Evolutionary conservation across 2,888 invertebrate genomes (phyloP).

Genomic region (Hipparchia sbordonii): DNA sequence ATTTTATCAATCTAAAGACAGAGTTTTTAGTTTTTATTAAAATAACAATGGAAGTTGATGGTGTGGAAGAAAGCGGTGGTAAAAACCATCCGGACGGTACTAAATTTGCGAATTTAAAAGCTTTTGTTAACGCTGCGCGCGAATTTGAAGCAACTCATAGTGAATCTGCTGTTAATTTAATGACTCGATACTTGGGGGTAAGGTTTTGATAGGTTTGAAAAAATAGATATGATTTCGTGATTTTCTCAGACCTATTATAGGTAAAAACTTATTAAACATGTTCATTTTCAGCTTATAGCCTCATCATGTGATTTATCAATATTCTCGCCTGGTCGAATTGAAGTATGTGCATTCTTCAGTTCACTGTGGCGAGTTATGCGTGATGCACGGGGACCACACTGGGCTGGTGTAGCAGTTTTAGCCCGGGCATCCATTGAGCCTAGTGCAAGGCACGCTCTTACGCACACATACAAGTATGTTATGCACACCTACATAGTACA

Average conservation of each 20-base stretch:
- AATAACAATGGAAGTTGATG: constrained; percentile 73
- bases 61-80: constrained; percentile 55
- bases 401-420: constrained; percentile 86
- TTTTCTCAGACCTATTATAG: not conserved
- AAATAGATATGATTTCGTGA: not conserved
- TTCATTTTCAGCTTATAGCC: constrained; percentile 82
- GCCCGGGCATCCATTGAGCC: constrained; percentile 84
- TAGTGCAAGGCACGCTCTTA: constrained; percentile 84
- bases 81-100: constrained; percentile 62
- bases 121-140: constrained; percentile 78
- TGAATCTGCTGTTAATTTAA: constrained; percentile 76
- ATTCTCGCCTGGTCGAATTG: constrained; percentile 85
- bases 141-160: constrained; percentile 80
- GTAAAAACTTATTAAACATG: not conserved
- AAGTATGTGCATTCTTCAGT: constrained; percentile 86
- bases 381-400: constrained; percentile 82
- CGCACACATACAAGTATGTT: constrained; percentile 85
- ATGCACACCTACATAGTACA: not conserved
- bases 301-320: constrained; percentile 85
- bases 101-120: constrained; percentile 76
- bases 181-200: constrained; percentile 80
- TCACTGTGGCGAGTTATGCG: constrained; percentile 86
- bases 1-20: not conserved
- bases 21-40: not conserved
- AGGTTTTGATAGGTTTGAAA: constrained; percentile 43